Percentiles rank a stretch among this genome's conserved stretches.
Conservation (phyloP, 2,797 vertebrate species). For the Spheniscus humboldti region DNA sequence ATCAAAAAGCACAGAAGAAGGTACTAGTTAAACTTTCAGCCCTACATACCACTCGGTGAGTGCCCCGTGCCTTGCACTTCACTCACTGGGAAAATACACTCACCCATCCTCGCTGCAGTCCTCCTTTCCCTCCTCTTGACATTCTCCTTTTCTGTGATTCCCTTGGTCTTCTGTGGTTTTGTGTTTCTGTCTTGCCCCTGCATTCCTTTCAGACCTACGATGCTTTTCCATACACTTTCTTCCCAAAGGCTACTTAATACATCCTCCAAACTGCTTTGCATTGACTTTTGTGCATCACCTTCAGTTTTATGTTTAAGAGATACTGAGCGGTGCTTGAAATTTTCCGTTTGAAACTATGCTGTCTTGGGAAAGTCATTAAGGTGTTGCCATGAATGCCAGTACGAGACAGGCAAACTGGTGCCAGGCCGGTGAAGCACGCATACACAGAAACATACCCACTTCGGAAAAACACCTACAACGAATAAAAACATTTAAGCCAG, state of each 20-base stretch:
- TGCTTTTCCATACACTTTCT: neutral
- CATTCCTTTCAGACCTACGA: neutral
- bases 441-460: neutral
- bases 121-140: neutral
- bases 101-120: neutral
- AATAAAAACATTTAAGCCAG: neutral
- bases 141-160: neutral
- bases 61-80: neutral
- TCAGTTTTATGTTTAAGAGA: neutral
- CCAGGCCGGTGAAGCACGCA: neutral
- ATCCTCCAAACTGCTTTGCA: neutral
- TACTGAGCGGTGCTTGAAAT: neutral
- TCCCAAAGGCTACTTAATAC: neutral
- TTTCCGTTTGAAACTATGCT: neutral
- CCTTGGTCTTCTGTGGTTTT: neutral
- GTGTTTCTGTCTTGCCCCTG: neutral
- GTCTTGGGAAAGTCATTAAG: neutral
- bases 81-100: neutral
- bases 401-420: neutral
- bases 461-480: neutral
- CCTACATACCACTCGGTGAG: neutral
- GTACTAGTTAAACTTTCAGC: conserved; percentile 17
- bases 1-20: conserved; percentile 27
- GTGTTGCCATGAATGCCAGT: neutral
- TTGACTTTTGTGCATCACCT: neutral